Percentiles rank a stretch among this genome's conserved stretches.
phyloP scores from a whole-genome alignment of 1,140 invertebrate genomes.

The Zaprionus ornatus region DNA sequence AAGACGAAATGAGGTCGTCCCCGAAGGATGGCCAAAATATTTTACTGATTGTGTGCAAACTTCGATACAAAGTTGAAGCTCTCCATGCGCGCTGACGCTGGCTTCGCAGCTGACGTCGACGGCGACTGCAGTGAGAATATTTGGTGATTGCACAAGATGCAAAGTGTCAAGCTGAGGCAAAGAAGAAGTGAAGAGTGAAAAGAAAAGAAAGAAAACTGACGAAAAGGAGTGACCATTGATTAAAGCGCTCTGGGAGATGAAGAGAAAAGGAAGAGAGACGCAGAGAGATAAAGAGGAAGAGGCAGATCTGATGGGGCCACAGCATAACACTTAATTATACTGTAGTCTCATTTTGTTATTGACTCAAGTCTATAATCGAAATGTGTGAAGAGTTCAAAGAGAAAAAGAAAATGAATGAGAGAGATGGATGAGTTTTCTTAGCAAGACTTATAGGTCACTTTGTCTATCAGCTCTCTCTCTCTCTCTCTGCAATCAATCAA shows the following conservation, averaged over 20 bases:
- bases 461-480: too few relatives aligned
- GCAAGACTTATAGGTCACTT: background rate
- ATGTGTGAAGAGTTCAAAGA: background rate
- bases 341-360: slow-evolving; percentile 4
- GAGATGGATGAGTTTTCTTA: background rate
- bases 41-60: slow-evolving; percentile 83
- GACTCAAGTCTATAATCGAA: background rate
- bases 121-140: slow-evolving; percentile 66
- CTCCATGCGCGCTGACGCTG: slow-evolving; percentile 18
- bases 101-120: slow-evolving; percentile 32
- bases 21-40: slow-evolving; percentile 81
- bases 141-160: slow-evolving; percentile 82
- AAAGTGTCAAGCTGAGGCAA: slow-evolving; percentile 70
- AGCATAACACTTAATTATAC: slow-evolving; percentile 34
- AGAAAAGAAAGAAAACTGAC: slow-evolving; percentile 26
- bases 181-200: slow-evolving; percentile 11
- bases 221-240: slow-evolving; percentile 45
- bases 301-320: background rate
- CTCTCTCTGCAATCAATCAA: background rate
- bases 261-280: background rate
- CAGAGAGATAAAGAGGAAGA: background rate
- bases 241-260: slow-evolving; percentile 20
- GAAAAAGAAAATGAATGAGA: background rate
- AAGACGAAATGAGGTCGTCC: slow-evolving; percentile 79
- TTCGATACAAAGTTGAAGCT: slow-evolving; percentile 79